Evolutionary conservation across 2,113 vertebrate species (phyloP).

Genomic region (Pavo muticus): DNA sequence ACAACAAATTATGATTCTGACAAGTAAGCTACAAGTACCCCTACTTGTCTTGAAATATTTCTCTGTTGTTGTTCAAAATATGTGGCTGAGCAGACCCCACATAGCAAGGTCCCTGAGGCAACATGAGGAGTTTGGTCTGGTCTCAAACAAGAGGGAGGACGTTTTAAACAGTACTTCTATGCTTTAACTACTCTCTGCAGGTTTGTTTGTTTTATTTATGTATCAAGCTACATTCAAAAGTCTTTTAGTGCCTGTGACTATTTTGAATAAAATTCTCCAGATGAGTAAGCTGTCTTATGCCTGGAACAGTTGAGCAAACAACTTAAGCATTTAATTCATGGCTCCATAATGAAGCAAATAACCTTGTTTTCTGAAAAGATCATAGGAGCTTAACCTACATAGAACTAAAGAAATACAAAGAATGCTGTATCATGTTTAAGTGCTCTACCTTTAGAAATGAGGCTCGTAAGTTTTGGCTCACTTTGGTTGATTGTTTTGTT

Average conservation of each 20-base stretch:
- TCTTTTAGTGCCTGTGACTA: not conserved
- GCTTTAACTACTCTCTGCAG: not conserved
- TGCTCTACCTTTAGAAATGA: not conserved
- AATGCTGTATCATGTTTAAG: not conserved
- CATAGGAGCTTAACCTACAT: not conserved
- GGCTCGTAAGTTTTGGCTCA: not conserved
- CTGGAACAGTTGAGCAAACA: not conserved
- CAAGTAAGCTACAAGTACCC: not conserved
- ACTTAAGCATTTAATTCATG: not conserved
- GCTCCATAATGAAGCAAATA: not conserved
- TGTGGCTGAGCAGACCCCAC: not conserved
- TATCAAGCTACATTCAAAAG: not conserved
- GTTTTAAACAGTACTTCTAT: not conserved
- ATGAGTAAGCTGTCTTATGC: not conserved
- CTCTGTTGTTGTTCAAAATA: not conserved
- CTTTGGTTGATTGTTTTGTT: not conserved
- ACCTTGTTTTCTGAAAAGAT: not conserved
- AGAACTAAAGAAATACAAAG: not conserved
- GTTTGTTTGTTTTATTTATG: not conserved
- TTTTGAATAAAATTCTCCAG: not conserved
- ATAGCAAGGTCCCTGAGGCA: not conserved
- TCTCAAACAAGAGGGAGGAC: not conserved
- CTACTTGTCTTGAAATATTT: not conserved
- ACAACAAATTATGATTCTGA: not conserved
- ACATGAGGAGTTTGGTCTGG: not conserved